Evolutionary conservation across 2,797 vertebrate genomes (phyloP).

Genomic region (Bovichtus variegatus): DNA sequence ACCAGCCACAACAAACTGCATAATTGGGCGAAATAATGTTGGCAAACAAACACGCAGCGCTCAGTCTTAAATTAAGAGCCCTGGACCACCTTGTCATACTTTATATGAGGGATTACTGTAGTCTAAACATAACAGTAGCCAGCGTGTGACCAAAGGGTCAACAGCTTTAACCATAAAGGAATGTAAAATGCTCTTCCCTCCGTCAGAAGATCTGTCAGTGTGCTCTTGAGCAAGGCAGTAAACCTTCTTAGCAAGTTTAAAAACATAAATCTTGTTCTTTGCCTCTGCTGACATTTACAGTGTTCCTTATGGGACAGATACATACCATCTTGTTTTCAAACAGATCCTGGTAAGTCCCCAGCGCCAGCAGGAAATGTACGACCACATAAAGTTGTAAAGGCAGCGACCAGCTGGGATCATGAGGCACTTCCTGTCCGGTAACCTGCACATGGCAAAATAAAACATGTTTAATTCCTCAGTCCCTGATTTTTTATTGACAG

Average conservation of each 20-base stretch:
- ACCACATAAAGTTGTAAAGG: constrained; percentile 83
- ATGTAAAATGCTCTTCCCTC: background rate
- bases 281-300: background rate
- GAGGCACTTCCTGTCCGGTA: constrained; percentile 88
- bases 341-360: constrained; percentile 86
- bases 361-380: constrained; percentile 87
- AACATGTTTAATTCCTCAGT: constrained; percentile 20
- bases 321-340: constrained; percentile 87
- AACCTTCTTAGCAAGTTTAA: background rate
- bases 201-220: background rate
- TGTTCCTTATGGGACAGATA: constrained; percentile 42
- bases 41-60: constrained; percentile 61
- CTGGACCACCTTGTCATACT: constrained; percentile 52
- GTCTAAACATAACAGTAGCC: constrained; percentile 28
- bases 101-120: constrained; percentile 48
- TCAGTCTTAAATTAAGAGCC: constrained; percentile 33
- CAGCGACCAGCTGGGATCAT: constrained; percentile 77
- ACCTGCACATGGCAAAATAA: constrained; percentile 82
- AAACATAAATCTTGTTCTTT: background rate
- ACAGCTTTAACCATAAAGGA: background rate
- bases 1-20: constrained; percentile 70
- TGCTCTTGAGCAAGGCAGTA: background rate
- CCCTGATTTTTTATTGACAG: background rate
- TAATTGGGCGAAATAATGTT: constrained; percentile 66
- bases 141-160: constrained; percentile 7